phyloP scores from a whole-genome alignment of 2,888 invertebrate species.

The Selenia dentaria region DNA sequence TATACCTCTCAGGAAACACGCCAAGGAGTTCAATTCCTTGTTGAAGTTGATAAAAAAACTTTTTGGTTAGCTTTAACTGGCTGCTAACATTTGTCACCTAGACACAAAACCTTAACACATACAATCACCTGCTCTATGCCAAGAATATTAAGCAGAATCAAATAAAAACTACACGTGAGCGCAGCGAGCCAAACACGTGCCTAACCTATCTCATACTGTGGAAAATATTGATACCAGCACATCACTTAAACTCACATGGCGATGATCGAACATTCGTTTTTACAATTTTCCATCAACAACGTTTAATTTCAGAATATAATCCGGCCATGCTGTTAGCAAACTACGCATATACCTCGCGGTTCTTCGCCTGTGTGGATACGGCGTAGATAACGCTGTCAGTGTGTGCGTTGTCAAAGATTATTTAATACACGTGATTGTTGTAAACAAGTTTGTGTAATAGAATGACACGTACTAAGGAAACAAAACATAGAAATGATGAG shows the following conservation, averaged over 20 bases:
- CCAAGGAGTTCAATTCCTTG: no score
- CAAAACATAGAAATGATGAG: neutral
- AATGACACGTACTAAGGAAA: slow-evolving; percentile 9
- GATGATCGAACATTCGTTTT: slow-evolving; percentile 7
- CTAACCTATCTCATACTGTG: neutral
- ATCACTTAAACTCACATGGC: neutral
- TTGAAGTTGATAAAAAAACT: no score
- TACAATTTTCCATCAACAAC: slow-evolving; percentile 13
- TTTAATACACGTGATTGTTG: slow-evolving; percentile 21
- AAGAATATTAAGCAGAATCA: slow-evolving; percentile 2
- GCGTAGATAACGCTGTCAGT: slow-evolving; percentile 37
- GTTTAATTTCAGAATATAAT: slow-evolving; percentile 16
- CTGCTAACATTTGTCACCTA: no score
- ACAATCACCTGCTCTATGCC: no score
- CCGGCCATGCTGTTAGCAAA: slow-evolving; percentile 33
- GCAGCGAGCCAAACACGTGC: neutral
- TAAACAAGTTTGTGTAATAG: slow-evolving; percentile 13
- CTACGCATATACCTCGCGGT: slow-evolving; percentile 54
- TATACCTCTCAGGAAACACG: no score
- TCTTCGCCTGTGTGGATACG: slow-evolving; percentile 15
- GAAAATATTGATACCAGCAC: slow-evolving; percentile 8
- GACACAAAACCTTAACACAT: no score
- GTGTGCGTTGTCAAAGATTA: slow-evolving; percentile 50
- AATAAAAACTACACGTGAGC: neutral
- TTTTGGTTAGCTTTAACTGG: neutral